phyloP scores from a whole-genome alignment of 2,113 vertebrate species.

The Copsychus sechellarum region DNA sequence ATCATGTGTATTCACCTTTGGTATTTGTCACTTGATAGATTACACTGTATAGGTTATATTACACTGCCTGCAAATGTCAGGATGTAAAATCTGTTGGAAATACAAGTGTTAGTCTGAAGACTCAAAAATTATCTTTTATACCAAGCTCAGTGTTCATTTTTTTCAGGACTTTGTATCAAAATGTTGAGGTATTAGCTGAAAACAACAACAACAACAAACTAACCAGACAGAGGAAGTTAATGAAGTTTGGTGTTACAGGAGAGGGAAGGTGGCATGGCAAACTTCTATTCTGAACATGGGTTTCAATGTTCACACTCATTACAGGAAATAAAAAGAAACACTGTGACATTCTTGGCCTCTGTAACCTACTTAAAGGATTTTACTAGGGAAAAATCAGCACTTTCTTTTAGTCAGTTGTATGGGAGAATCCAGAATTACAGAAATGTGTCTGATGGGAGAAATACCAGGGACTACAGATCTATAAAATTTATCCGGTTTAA shows the following conservation, averaged over 20 bases:
- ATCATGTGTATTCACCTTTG: background rate
- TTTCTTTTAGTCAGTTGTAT: background rate
- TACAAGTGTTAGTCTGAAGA: background rate
- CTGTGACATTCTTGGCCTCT: background rate
- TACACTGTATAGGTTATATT: background rate
- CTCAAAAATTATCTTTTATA: background rate
- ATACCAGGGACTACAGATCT: background rate
- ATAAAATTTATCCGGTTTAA: background rate
- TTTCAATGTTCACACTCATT: background rate
- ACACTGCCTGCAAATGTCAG: background rate
- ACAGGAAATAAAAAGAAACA: background rate
- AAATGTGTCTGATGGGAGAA: background rate
- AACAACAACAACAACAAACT: background rate
- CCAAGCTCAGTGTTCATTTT: background rate
- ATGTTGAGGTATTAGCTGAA: background rate
- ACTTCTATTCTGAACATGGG: fast-evolving
- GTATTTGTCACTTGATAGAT: background rate
- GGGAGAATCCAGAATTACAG: background rate
- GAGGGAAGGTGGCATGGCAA: background rate
- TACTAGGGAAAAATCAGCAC: background rate
- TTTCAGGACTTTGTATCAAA: background rate
- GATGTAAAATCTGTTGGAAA: background rate
- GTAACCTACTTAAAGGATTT: background rate
- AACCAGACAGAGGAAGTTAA: background rate
- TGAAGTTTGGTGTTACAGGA: background rate